phyloP scores from a whole-genome alignment of 1,140 invertebrate species.

The Cyphomyrmex costatus region DNA sequence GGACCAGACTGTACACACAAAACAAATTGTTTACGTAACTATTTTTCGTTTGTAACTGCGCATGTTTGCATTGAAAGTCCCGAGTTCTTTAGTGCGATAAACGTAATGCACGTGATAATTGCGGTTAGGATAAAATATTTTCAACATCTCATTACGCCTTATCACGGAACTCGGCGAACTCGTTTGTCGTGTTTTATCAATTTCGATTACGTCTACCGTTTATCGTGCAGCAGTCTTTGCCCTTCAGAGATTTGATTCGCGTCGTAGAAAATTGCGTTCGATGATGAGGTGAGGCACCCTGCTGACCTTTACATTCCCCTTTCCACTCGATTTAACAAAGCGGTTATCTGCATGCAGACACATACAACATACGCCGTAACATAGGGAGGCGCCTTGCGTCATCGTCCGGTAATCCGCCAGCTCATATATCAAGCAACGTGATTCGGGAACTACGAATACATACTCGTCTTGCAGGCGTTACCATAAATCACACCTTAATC shows the following conservation, averaged over 20 bases:
- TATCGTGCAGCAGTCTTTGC: not conserved
- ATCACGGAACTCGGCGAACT: not conserved
- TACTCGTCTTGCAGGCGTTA: not conserved
- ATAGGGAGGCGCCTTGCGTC: slow-evolving; percentile 31
- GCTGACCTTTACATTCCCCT: slow-evolving; percentile 47
- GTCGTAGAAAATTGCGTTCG: slow-evolving; percentile 39
- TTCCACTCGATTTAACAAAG: slow-evolving; percentile 55
- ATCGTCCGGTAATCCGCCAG: slow-evolving; percentile 39
- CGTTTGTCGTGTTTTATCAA: not conserved
- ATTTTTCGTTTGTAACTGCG: slow-evolving; percentile 6
- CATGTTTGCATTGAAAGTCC: slow-evolving; percentile 42
- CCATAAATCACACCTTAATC: slow-evolving; percentile 26
- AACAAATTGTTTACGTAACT: slow-evolving; percentile 30
- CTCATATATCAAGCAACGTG: not conserved
- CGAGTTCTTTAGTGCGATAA: slow-evolving; percentile 37
- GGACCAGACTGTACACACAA: not conserved
- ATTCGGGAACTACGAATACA: slow-evolving; percentile 14
- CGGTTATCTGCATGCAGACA: slow-evolving; percentile 24
- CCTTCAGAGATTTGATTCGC: slow-evolving; percentile 6
- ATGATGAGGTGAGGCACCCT: not conserved
- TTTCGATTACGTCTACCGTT: not conserved
- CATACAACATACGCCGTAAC: not conserved
- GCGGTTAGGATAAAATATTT: slow-evolving; percentile 39
- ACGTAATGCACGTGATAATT: slow-evolving; percentile 20
- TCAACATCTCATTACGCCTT: not conserved